These are phyloP conservation scores for Actenoides lindsayi DNA, from an alignment of 2,113 vertebrate genomes.

Conservation along the genomic window DNA sequence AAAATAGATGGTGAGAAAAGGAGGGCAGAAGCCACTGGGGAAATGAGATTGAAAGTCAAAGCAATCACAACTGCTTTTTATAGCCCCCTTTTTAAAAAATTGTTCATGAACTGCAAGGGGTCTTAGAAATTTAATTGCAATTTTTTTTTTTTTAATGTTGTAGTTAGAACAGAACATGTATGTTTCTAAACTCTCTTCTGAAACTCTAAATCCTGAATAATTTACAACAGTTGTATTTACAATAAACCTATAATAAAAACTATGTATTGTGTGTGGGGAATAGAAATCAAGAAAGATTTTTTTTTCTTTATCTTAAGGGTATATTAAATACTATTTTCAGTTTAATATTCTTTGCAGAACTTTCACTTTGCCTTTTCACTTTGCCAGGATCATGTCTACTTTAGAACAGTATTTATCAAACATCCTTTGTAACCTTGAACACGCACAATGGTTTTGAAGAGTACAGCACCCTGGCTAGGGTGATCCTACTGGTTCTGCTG, in stretches of 20 bases:
- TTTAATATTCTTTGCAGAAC: not conserved
- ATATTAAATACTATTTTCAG: not conserved
- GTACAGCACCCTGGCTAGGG: not conserved
- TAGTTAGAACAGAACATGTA: not conserved
- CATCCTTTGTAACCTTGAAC: not conserved
- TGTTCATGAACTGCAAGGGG: not conserved
- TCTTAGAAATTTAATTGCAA: not conserved
- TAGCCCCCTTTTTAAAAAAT: not conserved
- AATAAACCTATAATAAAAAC: not conserved
- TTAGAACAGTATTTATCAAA: not conserved
- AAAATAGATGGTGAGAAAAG: not conserved
- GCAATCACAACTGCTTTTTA: not conserved
- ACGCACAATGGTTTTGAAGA: accelerated
- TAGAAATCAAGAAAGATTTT: not conserved
- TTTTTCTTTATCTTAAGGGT: not conserved
- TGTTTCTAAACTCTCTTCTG: not conserved
- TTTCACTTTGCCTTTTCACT: not conserved
- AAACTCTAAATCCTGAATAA: not conserved
- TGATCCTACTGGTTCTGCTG: slow-evolving; percentile 36
- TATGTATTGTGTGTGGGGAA: not conserved
- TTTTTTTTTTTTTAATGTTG: accelerated
- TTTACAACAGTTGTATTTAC: not conserved
- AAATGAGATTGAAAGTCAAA: slow-evolving; percentile 18
- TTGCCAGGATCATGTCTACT: not conserved
- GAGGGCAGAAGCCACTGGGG: not conserved